Percentiles rank a stretch among this genome's conserved stretches.
Evolutionary conservation across 1,140 invertebrate genomes (phyloP).

Genomic region (Zophobas morio): DNA sequence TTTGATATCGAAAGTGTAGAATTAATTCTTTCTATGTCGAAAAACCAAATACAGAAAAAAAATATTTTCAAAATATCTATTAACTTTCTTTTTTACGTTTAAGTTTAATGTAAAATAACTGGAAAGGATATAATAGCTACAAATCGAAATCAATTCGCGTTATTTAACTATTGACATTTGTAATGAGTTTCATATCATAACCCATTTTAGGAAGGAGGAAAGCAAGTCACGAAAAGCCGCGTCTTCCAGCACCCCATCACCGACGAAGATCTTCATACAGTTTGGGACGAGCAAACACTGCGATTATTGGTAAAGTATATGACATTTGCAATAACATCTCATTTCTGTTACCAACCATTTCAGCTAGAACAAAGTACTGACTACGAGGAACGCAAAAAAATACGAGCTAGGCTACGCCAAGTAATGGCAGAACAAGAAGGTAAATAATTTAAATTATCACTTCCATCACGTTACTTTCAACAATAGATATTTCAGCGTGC

Average conservation of each 20-base stretch:
- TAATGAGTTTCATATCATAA: too few species aligned
- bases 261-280: conserved; percentile 75
- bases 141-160: too few species aligned
- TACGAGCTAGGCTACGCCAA: conserved; percentile 82
- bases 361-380: conserved; percentile 88
- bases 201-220: conserved; percentile 61
- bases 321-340: too few species aligned
- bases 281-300: conserved; percentile 82
- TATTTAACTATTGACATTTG: too few species aligned
- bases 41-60: too few species aligned
- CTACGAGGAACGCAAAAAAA: conserved; percentile 87
- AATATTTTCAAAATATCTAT: too few species aligned
- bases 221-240: conserved; percentile 60
- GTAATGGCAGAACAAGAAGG: conserved; percentile 86
- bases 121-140: too few species aligned
- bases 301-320: conserved; percentile 75
- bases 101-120: too few species aligned
- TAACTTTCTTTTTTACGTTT: too few species aligned
- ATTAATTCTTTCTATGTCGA: too few species aligned
- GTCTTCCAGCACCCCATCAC: conserved; percentile 65
- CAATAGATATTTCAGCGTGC: conserved; percentile 69
- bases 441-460: conserved; percentile 60
- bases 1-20: too few species aligned
- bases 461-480: not conserved
- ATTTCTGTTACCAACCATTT: too few species aligned